Percentiles rank a stretch among this genome's conserved stretches.
Evolutionary conservation across 2,797 vertebrate genomes (phyloP).

Genomic region (Urophycis tenuis): DNA sequence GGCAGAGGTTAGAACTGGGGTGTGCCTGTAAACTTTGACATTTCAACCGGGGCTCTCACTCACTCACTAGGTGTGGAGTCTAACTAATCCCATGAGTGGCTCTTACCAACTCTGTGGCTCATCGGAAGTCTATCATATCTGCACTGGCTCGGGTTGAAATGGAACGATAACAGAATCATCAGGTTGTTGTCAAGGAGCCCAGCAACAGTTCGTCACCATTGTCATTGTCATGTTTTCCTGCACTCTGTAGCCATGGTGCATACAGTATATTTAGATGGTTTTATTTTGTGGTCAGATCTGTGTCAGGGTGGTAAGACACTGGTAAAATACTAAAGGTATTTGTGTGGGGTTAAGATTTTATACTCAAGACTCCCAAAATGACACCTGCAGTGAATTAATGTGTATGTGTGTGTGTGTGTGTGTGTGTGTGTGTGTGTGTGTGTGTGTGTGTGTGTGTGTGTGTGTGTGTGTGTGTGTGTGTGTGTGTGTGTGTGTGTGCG

Average conservation of each 20-base stretch:
- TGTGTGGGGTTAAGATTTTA: neutral
- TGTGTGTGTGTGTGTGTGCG: neutral
- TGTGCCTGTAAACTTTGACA: neutral
- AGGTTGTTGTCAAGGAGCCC: neutral
- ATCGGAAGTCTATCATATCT: neutral
- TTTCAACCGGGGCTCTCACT: neutral
- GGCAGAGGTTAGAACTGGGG: neutral
- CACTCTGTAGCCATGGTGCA: neutral
- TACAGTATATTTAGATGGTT: neutral
- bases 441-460: neutral
- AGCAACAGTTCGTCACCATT: neutral
- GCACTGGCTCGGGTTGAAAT: neutral
- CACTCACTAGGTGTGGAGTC: neutral
- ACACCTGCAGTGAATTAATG: neutral
- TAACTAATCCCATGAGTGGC: neutral
- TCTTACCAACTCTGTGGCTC: neutral
- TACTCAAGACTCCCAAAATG: no score
- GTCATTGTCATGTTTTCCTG: neutral
- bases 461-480: neutral
- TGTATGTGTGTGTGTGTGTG: conserved; percentile 4
- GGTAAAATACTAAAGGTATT: neutral
- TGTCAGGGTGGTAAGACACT: neutral
- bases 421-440: conserved; percentile 6
- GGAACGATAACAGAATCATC: neutral
- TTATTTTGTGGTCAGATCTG: neutral